These are phyloP conservation scores for Phyllotis vaccarum DNA, from an alignment of 2,797 vertebrate genomes.

Conservation along the genomic window DNA sequence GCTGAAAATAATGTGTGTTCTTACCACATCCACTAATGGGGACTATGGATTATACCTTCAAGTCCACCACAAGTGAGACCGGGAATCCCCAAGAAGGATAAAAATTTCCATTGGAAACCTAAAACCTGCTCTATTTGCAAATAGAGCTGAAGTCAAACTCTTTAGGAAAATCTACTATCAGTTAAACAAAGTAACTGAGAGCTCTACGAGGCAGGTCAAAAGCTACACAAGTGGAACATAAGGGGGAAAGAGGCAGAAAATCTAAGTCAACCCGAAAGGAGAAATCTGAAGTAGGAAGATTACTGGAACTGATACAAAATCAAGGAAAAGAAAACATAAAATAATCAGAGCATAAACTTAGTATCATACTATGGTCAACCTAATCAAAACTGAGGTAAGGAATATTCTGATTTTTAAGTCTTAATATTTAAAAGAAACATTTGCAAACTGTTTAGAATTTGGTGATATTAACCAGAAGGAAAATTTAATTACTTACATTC, in stretches of 20 bases:
- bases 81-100: background rate
- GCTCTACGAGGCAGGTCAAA: conserved; percentile 1
- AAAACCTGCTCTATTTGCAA: background rate
- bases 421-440: conserved; percentile 50
- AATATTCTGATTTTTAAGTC: conserved; percentile 26
- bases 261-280: background rate
- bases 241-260: conserved; percentile 2
- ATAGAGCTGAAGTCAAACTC: conserved; percentile 1
- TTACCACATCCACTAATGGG: background rate
- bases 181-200: conserved; percentile 14
- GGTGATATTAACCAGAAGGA: conserved; percentile 33
- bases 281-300: conserved; percentile 37
- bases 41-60: background rate
- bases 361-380: conserved; percentile 38
- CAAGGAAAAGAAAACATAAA: conserved; percentile 4
- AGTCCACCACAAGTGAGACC: background rate
- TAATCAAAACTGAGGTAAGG: conserved; percentile 38
- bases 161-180: background rate
- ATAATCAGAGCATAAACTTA: background rate
- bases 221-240: background rate
- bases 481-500: conserved; percentile 94
- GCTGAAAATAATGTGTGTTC: too few species aligned
- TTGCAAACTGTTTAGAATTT: conserved; percentile 30
- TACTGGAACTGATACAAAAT: conserved; percentile 3
- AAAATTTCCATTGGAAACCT: background rate